Evolutionary conservation across 2,888 invertebrate genomes (phyloP).

Genomic region (Pachymerium ferrugineum): DNA sequence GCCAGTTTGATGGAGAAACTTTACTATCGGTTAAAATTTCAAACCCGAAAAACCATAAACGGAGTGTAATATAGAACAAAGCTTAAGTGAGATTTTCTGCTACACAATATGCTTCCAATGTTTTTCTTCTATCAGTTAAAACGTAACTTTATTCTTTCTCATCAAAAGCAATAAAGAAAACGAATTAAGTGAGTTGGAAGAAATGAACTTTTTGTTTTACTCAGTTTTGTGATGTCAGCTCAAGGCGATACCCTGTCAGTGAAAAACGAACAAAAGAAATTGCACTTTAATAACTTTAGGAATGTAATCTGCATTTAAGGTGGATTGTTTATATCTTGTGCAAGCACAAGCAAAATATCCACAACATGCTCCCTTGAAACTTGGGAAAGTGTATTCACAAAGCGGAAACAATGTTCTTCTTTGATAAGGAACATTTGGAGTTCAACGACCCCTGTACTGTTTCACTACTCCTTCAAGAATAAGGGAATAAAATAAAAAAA

Average conservation of each 20-base stretch:
- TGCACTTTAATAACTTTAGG: neutral
- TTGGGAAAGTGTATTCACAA: neutral
- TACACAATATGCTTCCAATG: too few species aligned
- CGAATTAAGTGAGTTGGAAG: too few species aligned
- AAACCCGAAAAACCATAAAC: neutral
- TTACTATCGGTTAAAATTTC: neutral
- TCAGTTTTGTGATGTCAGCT: neutral
- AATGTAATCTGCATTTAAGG: slow-evolving; percentile 5
- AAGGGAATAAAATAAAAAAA: neutral
- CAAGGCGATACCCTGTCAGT: neutral
- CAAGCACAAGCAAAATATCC: too few species aligned
- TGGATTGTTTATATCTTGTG: too few species aligned
- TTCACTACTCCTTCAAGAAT: neutral
- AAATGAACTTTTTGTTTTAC: too few species aligned
- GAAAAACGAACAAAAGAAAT: neutral
- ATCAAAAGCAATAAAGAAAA: too few species aligned
- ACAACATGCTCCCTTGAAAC: neutral
- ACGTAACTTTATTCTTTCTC: too few species aligned
- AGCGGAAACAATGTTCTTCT: neutral
- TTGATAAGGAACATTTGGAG: neutral
- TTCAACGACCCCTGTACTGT: neutral
- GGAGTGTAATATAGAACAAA: too few species aligned
- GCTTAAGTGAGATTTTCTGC: too few species aligned
- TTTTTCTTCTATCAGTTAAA: too few species aligned
- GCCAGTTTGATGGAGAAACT: neutral